Evolutionary conservation across 2,797 vertebrate species (phyloP).

Genomic region (Gephyroberyx darwinii): DNA sequence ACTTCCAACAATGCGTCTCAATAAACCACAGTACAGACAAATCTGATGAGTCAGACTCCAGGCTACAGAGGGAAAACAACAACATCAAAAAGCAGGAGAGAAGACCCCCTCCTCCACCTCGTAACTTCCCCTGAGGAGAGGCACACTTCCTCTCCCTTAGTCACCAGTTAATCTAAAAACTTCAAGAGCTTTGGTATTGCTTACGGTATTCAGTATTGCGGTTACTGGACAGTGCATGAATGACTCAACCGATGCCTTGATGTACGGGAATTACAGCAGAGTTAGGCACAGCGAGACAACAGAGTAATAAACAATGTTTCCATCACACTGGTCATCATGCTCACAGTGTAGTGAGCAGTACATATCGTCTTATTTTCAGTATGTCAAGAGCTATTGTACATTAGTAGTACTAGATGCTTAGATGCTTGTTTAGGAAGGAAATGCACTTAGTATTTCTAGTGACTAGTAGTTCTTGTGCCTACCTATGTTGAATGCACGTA

Average conservation of each 20-base stretch:
- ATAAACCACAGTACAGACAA: constrained; percentile 71
- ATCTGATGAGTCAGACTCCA: constrained; percentile 77
- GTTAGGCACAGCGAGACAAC: constrained; percentile 49
- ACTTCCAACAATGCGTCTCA: constrained; percentile 76
- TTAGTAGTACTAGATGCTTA: no score
- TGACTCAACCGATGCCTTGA: constrained; percentile 36
- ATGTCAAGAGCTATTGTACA: no score
- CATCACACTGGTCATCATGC: constrained; percentile 16
- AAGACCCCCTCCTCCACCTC: constrained; percentile 29
- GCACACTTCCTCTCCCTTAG: constrained; percentile 49
- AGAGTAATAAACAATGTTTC: constrained; percentile 53
- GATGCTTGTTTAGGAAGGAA: no score
- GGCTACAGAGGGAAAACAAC: constrained; percentile 66
- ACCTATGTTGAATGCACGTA: no score
- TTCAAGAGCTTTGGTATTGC: constrained; percentile 28
- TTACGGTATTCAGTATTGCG: constrained; percentile 27
- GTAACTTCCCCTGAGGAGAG: constrained; percentile 38
- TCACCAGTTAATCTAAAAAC: constrained; percentile 54
- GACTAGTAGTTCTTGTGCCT: no score
- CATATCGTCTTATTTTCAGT: no score
- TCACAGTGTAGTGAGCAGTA: no score
- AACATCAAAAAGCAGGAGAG: constrained; percentile 57
- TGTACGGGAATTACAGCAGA: constrained; percentile 40
- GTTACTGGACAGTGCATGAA: constrained; percentile 42
- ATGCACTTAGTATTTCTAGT: no score